Percentiles rank a stretch among this genome's conserved stretches.
Conservation (phyloP, 2,797 vertebrate species). For the Sebastolobus alascanus region DNA sequence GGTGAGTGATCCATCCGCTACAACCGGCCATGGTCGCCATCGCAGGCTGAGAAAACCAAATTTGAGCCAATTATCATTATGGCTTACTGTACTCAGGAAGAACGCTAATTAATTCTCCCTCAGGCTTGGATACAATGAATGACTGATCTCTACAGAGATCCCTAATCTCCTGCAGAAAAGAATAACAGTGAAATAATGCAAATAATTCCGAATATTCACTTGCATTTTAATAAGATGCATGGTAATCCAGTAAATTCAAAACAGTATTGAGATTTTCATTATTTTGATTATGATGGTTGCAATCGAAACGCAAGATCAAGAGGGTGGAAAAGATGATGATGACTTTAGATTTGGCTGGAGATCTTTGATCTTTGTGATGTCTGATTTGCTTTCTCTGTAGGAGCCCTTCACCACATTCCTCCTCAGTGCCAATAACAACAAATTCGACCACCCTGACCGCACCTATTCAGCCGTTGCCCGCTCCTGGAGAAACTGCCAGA, state of each 20-base stretch:
- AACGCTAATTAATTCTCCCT: constrained; percentile 84
- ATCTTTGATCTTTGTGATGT: constrained; percentile 24
- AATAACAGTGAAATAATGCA: constrained; percentile 65
- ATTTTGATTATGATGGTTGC: constrained; percentile 16
- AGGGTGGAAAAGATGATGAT: neutral
- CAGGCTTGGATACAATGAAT: constrained; percentile 74
- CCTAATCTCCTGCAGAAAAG: constrained; percentile 57
- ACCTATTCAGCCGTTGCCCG: constrained; percentile 92
- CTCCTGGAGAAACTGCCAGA: constrained; percentile 97
- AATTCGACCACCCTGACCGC: constrained; percentile 95
- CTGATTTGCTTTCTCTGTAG: constrained; percentile 75
- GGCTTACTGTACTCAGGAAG: constrained; percentile 73
- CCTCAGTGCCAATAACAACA: constrained; percentile 92
- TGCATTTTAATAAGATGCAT: constrained; percentile 36
- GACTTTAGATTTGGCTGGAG: neutral
- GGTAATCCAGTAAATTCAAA: constrained; percentile 9
- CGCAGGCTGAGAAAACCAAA: constrained; percentile 73
- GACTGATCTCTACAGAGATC: constrained; percentile 67
- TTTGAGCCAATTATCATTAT: constrained; percentile 83
- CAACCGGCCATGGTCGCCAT: constrained; percentile 52
- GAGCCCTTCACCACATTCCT: constrained; percentile 98
- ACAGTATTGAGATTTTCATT: constrained; percentile 8
- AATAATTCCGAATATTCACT: constrained; percentile 20
- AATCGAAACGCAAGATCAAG: neutral
- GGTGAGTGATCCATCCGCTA: constrained; percentile 72